phyloP scores from a whole-genome alignment of 2,797 vertebrate species.

The Trichosurus vulpecula region DNA sequence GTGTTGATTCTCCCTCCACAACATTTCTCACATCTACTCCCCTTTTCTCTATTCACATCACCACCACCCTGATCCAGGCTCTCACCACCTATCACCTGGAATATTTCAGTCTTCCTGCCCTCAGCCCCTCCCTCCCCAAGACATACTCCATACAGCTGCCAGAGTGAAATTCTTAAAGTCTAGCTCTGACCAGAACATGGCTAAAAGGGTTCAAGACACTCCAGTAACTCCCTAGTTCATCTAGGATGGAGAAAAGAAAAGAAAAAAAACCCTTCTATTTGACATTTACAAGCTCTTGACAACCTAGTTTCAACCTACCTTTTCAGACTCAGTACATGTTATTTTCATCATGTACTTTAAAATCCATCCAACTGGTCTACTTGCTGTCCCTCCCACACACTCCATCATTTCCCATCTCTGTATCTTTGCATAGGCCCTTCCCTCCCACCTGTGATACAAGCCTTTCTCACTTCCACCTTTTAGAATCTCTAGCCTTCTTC shows the following conservation, averaged over 20 bases:
- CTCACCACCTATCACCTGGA: not conserved
- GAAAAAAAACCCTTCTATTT: not conserved
- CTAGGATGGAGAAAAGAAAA: not conserved
- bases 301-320: not conserved
- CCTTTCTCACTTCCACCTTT: not conserved
- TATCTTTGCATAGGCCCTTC: not conserved
- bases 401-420: not conserved
- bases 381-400: not conserved
- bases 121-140: not conserved
- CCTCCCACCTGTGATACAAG: not conserved
- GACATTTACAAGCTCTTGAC: not conserved
- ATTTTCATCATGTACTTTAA: not conserved
- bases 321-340: not conserved
- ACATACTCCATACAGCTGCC: not conserved
- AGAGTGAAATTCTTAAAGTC: not conserved
- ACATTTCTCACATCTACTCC: not conserved
- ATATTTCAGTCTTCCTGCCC: not conserved
- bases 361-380: not conserved
- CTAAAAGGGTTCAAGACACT: not conserved
- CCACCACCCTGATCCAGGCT: not conserved
- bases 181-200: not conserved
- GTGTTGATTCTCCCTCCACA: not conserved
- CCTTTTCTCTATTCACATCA: not conserved
- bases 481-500: not conserved
- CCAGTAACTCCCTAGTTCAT: not conserved